Evolutionary conservation across 2,113 vertebrate genomes (phyloP), one percentile per base, ranked within the genome.

Genomic region (Zapus hudsonius): DNA sequence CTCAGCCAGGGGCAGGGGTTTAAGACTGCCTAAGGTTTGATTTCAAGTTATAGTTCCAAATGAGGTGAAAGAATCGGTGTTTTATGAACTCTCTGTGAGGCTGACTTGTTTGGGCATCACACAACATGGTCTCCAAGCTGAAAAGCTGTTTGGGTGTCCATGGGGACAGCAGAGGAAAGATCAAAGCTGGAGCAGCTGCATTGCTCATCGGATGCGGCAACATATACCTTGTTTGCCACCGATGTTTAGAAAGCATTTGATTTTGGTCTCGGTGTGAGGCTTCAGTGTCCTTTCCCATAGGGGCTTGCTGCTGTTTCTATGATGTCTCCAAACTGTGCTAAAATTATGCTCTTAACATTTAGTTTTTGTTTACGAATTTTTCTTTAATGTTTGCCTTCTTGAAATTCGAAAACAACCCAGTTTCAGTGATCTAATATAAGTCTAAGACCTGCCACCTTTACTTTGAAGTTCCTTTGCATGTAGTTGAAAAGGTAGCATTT

Each of bases 231-330:
- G 25, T 84, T 72, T 72, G 33, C 17, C 23, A 70, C 78, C 82
- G 64, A 17, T 73, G 91, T 89, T 93, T 88, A 40, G 59, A 95
- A 78, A 76, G 40, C 81, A 73, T 84, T 79, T 87, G 93, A 81
- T 95, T 94, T 75, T 86, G 29, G 55, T 84, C 8, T 44, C 63
- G 27, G 25, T 29, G 0, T 89, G 47, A 88, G 0, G 4, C 73
- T 85, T 91, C 31, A 61, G 27, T 23, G 81, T 13, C 61, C 69
- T 94, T 75, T 82, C n/a, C 36, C 27, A 47, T 25, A 74, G 36
- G 67, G 92, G 79, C 57, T 67, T 93, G 25, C 44, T 87, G 55
- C 86, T 63, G 10, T 78, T 73, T 52, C 23, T 75, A 73, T 15
- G 38, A 23, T 74, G 3, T 85, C 12, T 78, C 76, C n/a, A 73